Percentiles rank a stretch among this genome's conserved stretches.
phyloP scores from a whole-genome alignment of 2,797 vertebrate species.

The Sebastes taczanowskii region DNA sequence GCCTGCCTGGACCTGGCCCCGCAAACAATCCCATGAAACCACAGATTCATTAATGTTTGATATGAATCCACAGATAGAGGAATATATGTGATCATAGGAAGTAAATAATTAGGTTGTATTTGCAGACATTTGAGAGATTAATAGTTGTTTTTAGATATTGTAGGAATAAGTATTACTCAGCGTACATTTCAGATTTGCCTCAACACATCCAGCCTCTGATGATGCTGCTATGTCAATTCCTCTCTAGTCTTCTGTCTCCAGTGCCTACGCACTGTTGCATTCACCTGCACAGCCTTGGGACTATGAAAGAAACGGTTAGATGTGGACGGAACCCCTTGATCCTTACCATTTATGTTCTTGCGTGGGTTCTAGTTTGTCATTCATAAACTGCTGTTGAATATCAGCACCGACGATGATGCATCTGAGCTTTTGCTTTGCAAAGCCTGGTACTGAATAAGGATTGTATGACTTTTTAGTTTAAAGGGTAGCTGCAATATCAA shows the following conservation, averaged over 20 bases:
- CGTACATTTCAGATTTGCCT: not conserved
- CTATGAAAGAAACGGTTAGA: not conserved
- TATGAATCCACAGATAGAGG: not conserved
- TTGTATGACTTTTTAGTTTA: not conserved
- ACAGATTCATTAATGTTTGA: not conserved
- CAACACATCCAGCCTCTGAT: not conserved
- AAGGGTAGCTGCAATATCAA: not conserved
- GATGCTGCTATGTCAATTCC: not conserved
- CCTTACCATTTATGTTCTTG: not conserved
- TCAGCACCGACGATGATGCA: not conserved
- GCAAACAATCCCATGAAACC: not conserved
- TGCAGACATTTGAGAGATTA: not conserved
- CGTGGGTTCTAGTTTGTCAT: conserved; percentile 1
- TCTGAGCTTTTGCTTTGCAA: not conserved
- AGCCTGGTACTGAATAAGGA: not conserved
- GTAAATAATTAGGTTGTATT: not conserved
- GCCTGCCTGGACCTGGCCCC: not conserved
- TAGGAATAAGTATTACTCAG: not conserved
- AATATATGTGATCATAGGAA: not conserved
- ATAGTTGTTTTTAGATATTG: not conserved
- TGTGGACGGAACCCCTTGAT: not conserved
- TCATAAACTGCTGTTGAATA: not conserved
- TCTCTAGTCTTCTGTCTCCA: not conserved
- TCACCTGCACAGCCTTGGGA: conserved; percentile 17
- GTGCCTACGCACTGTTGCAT: not conserved